phyloP scores from a whole-genome alignment of 2,113 vertebrate species.

The Montifringilla adamsi region DNA sequence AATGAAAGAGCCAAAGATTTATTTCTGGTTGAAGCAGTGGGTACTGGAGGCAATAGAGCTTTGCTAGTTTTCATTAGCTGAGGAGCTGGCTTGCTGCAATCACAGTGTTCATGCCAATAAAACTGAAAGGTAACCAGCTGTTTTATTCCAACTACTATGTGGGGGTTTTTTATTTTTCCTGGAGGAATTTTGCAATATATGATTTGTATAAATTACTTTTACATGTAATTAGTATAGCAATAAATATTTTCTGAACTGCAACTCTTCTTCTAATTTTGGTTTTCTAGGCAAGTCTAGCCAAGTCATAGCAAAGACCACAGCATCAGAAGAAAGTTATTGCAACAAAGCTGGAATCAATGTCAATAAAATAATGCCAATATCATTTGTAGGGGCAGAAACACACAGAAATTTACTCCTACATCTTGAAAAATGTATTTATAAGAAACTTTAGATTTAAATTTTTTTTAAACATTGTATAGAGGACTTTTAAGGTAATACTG shows the following conservation, averaged over 20 bases:
- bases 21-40: background rate
- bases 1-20: background rate
- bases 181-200: slow-evolving; percentile 16
- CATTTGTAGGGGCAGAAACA: background rate
- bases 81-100: background rate
- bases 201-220: slow-evolving; percentile 18
- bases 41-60: background rate
- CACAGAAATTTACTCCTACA: background rate
- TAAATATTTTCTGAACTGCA: slow-evolving; percentile 12
- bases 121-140: slow-evolving; percentile 20
- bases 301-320: background rate
- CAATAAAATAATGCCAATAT: background rate
- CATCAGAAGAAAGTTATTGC: slow-evolving; percentile 3
- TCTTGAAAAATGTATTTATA: background rate
- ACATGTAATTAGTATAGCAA: background rate
- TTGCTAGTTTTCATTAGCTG: background rate
- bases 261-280: slow-evolving; percentile 29
- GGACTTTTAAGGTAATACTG: background rate
- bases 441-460: background rate
- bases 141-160: background rate
- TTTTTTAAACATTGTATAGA: background rate
- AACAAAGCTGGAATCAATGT: background rate
- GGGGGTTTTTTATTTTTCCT: background rate
- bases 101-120: background rate
- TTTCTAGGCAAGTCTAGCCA: background rate